Evolutionary conservation across 2,797 vertebrate genomes (phyloP).

Genomic region (Aldrovandia affinis): DNA sequence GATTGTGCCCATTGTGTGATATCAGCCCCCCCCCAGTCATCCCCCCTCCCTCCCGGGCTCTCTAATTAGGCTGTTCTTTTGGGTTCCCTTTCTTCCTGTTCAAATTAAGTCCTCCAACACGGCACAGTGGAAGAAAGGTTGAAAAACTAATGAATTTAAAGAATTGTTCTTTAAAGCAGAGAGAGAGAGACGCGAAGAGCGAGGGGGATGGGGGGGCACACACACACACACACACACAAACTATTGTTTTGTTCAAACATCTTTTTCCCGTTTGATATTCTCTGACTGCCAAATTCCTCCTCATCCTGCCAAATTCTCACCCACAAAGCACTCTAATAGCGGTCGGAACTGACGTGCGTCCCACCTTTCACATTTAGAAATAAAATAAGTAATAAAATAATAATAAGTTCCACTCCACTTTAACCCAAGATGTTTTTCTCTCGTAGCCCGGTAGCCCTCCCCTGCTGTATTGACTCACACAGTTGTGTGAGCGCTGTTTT

Average conservation of each 20-base stretch:
- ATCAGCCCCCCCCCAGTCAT: neutral
- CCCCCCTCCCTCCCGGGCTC: neutral
- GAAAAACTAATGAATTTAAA: neutral
- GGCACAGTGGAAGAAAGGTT: neutral
- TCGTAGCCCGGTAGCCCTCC: neutral
- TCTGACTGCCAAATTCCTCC: neutral
- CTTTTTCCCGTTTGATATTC: neutral
- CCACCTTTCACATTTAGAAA: neutral
- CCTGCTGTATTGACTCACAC: neutral
- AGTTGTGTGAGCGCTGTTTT: neutral
- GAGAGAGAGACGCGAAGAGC: no score
- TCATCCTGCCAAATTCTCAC: no score
- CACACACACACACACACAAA: no score
- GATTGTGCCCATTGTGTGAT: neutral
- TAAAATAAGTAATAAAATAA: no score
- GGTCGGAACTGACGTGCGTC: neutral
- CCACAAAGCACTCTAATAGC: neutral
- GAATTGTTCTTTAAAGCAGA: neutral
- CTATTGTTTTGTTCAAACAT: neutral
- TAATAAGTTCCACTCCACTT: neutral
- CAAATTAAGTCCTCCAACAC: neutral
- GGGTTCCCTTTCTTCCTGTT: neutral
- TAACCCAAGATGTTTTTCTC: neutral
- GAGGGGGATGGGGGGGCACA: no score
- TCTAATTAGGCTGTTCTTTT: neutral